These are phyloP conservation scores for Pteropus alecto DNA, from an alignment of 2,113 vertebrate species.

Conservation along the genomic window DNA sequence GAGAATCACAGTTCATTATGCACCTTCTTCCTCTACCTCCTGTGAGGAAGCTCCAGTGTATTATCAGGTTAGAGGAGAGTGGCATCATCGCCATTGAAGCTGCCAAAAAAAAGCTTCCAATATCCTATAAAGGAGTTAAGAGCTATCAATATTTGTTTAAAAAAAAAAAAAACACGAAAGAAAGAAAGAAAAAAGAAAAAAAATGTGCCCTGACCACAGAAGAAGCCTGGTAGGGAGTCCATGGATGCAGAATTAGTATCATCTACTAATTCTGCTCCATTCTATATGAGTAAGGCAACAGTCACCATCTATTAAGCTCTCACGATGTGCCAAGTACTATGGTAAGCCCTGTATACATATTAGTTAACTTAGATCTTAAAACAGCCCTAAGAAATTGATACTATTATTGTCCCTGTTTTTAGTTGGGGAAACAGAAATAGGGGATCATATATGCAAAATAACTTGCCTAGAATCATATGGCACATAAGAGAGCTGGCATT, in stretches of 20 bases:
- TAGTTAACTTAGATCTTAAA: neutral
- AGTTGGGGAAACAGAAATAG: neutral
- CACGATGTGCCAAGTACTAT: neutral
- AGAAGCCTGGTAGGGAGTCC: neutral
- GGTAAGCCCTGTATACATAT: neutral
- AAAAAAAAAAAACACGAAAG: neutral
- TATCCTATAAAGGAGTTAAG: conserved; percentile 4
- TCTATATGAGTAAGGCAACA: neutral
- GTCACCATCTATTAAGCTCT: neutral
- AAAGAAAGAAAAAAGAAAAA: neutral
- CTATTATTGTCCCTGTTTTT: neutral
- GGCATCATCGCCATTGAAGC: neutral
- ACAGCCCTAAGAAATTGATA: neutral
- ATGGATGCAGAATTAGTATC: neutral
- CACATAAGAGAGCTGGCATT: neutral
- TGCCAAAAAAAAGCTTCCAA: conserved; percentile 49
- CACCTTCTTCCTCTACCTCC: conserved; percentile 59
- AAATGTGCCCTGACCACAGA: conserved; percentile 6
- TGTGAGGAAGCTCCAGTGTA: conserved; percentile 34
- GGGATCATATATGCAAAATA: neutral
- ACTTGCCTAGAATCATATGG: neutral
- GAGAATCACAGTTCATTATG: conserved; percentile 74
- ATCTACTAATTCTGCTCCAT: neutral
- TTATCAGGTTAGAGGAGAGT: conserved; percentile 61
- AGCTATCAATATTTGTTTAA: neutral